A percentile compares a stretch with the other conserved stretches of the same genome.
phyloP scores from a whole-genome alignment of 2,797 vertebrate species.

The Strix occidentalis region DNA sequence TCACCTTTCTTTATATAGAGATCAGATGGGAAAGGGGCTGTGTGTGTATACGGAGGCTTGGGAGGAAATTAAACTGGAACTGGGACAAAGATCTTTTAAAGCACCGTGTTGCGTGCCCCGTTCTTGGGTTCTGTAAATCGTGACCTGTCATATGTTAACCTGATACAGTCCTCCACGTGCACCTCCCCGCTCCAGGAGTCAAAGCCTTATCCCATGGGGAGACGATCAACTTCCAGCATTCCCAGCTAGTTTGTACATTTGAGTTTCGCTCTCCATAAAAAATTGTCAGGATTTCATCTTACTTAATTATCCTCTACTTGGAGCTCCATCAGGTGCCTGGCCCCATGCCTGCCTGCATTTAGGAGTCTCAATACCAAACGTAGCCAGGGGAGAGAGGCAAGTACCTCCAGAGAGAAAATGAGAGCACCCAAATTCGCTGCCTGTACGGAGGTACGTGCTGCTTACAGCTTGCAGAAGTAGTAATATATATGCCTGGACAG shows the following conservation, averaged over 20 bases:
- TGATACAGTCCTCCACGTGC: not conserved
- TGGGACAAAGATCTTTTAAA: conserved; percentile 38
- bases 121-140: not conserved
- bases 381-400: not conserved
- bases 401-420: not conserved
- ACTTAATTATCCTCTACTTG: not conserved
- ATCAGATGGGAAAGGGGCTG: conserved; percentile 11
- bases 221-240: conserved; percentile 40
- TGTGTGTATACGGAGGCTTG: not conserved
- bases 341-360: not conserved
- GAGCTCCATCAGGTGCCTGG: conserved; percentile 24
- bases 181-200: not conserved
- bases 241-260: conserved; percentile 56
- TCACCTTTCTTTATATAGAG: not conserved
- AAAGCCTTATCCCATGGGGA: not conserved
- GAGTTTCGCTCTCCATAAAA: conserved; percentile 43
- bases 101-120: not conserved
- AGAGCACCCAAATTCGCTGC: not conserved
- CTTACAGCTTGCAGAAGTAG: conserved; percentile 40
- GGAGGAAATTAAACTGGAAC: conserved; percentile 62
- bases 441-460: conserved; percentile 44
- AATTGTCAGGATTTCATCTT: conserved; percentile 52
- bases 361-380: not conserved
- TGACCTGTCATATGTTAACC: not conserved
- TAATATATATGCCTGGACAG: conserved; percentile 21